Conservation (phyloP, 2,888 invertebrate genomes). For the Drosophila lacicola region DNA sequence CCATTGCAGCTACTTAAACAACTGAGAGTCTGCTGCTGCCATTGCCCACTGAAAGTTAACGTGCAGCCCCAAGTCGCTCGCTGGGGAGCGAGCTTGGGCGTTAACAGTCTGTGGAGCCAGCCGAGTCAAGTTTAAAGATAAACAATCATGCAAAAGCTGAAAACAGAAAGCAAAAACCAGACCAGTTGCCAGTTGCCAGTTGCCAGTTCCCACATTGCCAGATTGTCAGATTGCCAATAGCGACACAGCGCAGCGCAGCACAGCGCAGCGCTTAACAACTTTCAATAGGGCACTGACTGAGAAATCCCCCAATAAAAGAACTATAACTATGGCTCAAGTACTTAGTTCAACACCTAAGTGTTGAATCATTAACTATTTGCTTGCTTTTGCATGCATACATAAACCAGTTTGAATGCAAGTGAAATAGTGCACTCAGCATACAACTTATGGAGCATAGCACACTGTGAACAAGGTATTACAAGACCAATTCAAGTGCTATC, state of each 20-base stretch:
- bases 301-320: neutral
- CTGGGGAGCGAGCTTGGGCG: conserved; percentile 55
- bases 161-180: conserved; percentile 9
- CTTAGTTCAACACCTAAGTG: neutral
- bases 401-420: neutral
- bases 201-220: conserved; percentile 15
- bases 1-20: conserved; percentile 62
- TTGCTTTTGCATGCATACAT: neutral
- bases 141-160: conserved; percentile 57
- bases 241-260: conserved; percentile 6
- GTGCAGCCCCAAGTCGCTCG: conserved; percentile 56
- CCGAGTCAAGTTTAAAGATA: conserved; percentile 72
- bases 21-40: conserved; percentile 17
- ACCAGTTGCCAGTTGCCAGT: conserved; percentile 14
- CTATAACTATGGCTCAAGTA: neutral
- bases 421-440: neutral
- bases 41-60: conserved; percentile 59
- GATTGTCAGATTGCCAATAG: conserved; percentile 20
- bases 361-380: neutral
- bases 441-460: neutral
- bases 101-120: conserved; percentile 68
- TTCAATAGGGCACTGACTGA: neutral
- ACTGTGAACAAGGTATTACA: neutral
- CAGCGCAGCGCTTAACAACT: conserved; percentile 17
- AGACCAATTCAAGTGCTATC: neutral